Conservation (phyloP, 2,113 vertebrate species). For the Piaya cayana region DNA sequence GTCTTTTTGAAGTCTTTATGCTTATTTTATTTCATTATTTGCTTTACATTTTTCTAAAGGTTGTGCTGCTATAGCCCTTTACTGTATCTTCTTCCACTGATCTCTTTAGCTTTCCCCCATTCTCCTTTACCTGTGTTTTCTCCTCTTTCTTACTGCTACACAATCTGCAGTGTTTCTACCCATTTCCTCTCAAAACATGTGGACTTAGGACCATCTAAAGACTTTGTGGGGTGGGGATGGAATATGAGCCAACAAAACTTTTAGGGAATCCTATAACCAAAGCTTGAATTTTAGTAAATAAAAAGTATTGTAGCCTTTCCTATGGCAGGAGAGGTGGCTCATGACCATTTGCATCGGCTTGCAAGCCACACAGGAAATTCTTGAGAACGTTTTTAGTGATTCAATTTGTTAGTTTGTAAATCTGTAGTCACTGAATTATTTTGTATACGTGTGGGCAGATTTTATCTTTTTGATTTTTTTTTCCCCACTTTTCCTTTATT, state of each 20-base stretch:
- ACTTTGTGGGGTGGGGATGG: neutral
- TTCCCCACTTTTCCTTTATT: neutral
- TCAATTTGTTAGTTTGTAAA: neutral
- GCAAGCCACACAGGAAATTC: neutral
- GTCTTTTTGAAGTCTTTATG: neutral
- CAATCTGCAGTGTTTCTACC: neutral
- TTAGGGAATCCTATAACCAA: neutral
- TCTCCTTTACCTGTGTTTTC: neutral
- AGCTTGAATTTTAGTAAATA: neutral
- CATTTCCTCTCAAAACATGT: neutral
- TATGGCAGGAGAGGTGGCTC: neutral
- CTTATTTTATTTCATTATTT: neutral
- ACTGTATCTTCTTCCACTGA: neutral
- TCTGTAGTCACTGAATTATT: neutral
- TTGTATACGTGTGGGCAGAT: neutral
- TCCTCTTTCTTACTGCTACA: neutral
- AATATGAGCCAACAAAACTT: neutral
- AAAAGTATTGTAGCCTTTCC: neutral
- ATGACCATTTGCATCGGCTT: neutral
- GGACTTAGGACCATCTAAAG: neutral
- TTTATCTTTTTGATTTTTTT: neutral
- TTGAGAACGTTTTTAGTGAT: neutral
- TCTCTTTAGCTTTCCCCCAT: neutral
- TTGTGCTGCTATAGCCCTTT: neutral
- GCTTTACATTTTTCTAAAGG: neutral